Conservation (phyloP, 1,140 invertebrate genomes). For the Drosophila auraria region DNA sequence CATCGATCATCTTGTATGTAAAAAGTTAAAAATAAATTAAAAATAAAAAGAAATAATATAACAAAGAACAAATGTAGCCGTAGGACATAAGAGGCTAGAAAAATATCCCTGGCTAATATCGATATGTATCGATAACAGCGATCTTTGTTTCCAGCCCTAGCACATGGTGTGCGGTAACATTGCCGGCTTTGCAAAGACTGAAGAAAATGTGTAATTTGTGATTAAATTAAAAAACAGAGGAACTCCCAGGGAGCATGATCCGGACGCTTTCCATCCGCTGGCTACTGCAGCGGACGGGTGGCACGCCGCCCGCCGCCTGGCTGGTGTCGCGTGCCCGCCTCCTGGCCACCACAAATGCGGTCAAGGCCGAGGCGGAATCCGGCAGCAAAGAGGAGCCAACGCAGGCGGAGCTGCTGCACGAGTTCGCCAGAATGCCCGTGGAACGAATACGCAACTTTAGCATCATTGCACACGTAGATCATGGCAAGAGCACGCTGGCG, state of each 20-base stretch:
- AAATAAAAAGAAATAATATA: too few relatives aligned
- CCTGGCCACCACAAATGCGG: conserved; percentile 15
- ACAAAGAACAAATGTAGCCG: background rate
- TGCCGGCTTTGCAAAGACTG: conserved; percentile 19
- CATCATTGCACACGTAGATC: conserved; percentile 99
- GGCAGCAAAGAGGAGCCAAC: conserved; percentile 3
- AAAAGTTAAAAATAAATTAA: background rate
- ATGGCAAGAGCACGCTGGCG: conserved; percentile 98
- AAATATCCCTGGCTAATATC: background rate
- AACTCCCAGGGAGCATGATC: conserved; percentile 7
- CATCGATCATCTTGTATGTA: background rate
- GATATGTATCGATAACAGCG: background rate
- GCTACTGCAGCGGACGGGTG: conserved; percentile 9
- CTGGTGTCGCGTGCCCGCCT: conserved; percentile 5
- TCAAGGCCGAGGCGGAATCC: conserved; percentile 33
- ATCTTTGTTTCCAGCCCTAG: conserved; percentile 4
- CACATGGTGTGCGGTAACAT: conserved; percentile 21
- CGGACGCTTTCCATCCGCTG: conserved; percentile 16
- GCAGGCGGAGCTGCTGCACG: conserved; percentile 45
- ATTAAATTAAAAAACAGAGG: background rate
- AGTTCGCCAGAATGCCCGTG: conserved; percentile 85
- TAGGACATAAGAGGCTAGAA: background rate
- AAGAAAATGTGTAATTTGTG: conserved; percentile 5
- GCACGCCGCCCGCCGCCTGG: conserved; percentile 1
- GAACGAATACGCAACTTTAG: conserved; percentile 96